phyloP scores from a whole-genome alignment of 53 echinoderm and acorn worm species.

The Henricia sp. region DNA sequence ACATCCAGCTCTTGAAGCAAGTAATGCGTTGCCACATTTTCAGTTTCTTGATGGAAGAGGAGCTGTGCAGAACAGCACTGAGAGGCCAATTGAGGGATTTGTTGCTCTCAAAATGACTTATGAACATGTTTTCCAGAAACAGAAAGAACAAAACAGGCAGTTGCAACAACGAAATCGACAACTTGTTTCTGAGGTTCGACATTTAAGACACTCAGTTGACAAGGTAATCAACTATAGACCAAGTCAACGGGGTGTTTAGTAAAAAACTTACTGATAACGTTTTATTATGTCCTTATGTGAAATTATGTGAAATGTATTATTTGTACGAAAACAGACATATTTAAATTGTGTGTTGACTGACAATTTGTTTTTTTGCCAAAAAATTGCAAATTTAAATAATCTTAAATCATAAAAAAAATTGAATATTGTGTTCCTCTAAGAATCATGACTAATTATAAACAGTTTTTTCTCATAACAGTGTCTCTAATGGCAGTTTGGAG shows the following conservation, averaged over 20 bases:
- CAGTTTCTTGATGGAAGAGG: constrained; percentile 35
- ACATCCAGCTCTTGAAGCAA: not conserved
- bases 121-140: constrained; percentile 39
- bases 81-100: constrained; percentile 38
- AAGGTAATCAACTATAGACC: not conserved
- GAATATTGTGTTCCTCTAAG: too few relatives aligned
- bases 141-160: constrained; percentile 12
- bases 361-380: not conserved
- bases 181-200: constrained; percentile 25
- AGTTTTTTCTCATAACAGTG: too few relatives aligned
- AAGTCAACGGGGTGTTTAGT: not conserved
- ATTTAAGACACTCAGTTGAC: constrained; percentile 13
- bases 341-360: not conserved
- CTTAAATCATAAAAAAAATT: too few relatives aligned
- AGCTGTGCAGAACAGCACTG: constrained; percentile 19
- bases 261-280: not conserved
- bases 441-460: too few relatives aligned
- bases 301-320: not conserved
- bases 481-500: too few relatives aligned
- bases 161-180: constrained; percentile 35
- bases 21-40: constrained; percentile 4
- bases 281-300: not conserved
- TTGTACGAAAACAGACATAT: not conserved
- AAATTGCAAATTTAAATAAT: too few relatives aligned
- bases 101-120: constrained; percentile 54